Base-by-base conservation (phyloP, 2,888 invertebrate species). In the Liopterus haemorrhoidalis region DNA sequence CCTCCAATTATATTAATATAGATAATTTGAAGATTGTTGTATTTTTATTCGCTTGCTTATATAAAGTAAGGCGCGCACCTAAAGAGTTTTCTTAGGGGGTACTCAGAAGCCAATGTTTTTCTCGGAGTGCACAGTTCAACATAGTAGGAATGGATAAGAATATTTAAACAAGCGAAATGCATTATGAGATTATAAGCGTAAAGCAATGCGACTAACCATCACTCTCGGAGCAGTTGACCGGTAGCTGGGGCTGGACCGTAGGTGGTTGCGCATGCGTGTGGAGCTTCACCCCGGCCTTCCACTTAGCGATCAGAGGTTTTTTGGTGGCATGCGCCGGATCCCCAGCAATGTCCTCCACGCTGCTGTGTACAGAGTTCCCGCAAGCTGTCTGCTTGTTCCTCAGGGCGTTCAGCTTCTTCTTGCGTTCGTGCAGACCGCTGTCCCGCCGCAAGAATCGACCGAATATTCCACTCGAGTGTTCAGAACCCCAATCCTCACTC, bases 401-500 rank as follows among this genome's bases (percentile, higher is more conserved):
- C 25, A 4, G 4, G 41, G 24, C 42, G 11, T 55, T 53, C 44
- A 64, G 65, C 51, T 67, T 67, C 46, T 66, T 64, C 31, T 60
- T 53, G 5, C 66, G 63, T 24, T 66, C 68, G 50, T 70, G 63
- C 51, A 71, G 65, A 22, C 72, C 76, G 4, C 76, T 74, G 60
- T 81, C 80, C 47, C 79, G 70, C 22, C 78, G 68, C 35, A 82
- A 71, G 61, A 82, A 75, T 54, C 80, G 76, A 19, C 79, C 78
- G 42, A 83, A 76, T 41, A 82, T 71, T 52, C 77, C 76, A 2
- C 82, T 81, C 2, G 83, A 82, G 55, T 79, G 75, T 61, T 84
- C 84, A 1, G 84, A 85, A 49, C 80, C 79, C 66, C 79, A 81
- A 61, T 82, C 82, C 57, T 83, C 82, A 42, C 79, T 79, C 78